These are phyloP conservation scores for Clupea harengus DNA, from an alignment of 2,113 vertebrate species.

Conservation along the genomic window DNA sequence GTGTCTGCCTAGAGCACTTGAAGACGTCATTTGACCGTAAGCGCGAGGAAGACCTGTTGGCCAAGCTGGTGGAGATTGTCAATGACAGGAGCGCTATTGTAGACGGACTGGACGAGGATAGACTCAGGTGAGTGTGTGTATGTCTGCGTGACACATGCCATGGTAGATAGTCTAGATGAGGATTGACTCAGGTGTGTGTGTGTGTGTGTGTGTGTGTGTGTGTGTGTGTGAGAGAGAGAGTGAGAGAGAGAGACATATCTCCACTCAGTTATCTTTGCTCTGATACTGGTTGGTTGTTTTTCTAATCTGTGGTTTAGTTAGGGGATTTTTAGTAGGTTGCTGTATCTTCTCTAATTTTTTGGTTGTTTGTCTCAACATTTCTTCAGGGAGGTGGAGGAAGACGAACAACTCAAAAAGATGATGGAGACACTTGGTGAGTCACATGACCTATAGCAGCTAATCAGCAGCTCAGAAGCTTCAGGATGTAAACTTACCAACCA, in stretches of 20 bases:
- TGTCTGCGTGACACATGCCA: no score
- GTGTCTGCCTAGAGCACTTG: constrained; percentile 66
- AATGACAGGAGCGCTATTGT: constrained; percentile 85
- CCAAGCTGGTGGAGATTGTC: constrained; percentile 80
- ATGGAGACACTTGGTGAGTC: constrained; percentile 81
- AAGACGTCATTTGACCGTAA: constrained; percentile 75
- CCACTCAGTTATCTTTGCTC: neutral
- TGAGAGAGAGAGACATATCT: no score
- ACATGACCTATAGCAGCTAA: neutral
- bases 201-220: no score
- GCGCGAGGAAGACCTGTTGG: constrained; percentile 81
- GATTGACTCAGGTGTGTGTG: constrained; percentile 45
- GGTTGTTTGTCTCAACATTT: constrained; percentile 29
- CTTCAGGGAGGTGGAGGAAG: constrained; percentile 88
- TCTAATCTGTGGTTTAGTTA: neutral
- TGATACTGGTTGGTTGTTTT: neutral
- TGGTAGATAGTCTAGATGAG: no score
- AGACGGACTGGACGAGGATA: constrained; percentile 89
- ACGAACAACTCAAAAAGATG: constrained; percentile 85
- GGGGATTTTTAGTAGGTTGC: constrained; percentile 1
- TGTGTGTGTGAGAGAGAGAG: no score
- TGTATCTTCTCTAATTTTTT: constrained; percentile 12
- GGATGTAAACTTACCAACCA: neutral
- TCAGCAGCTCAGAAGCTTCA: neutral
- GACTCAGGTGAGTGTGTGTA: constrained; percentile 77